These are phyloP conservation scores for Harpagifer antarcticus DNA, from an alignment of 2,797 vertebrate genomes.

Conservation along the genomic window DNA sequence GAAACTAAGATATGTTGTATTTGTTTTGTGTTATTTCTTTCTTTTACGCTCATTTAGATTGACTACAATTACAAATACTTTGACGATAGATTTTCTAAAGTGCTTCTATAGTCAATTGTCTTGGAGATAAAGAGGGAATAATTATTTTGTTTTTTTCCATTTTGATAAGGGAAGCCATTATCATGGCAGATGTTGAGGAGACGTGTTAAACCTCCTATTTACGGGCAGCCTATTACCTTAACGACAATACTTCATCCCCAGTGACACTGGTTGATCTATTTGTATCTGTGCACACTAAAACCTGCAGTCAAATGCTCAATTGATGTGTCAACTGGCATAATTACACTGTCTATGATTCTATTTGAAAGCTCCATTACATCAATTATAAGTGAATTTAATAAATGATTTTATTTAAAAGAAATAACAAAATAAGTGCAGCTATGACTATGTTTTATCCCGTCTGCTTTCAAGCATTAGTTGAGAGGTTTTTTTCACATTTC, in stretches of 20 bases:
- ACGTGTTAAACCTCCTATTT: constrained; percentile 51
- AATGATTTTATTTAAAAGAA: background rate
- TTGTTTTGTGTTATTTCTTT: constrained; percentile 17
- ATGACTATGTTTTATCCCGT: background rate
- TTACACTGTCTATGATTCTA: background rate
- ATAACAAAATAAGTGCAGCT: background rate
- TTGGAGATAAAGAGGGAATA: constrained; percentile 51
- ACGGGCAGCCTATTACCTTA: constrained; percentile 42
- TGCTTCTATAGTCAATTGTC: constrained; percentile 34
- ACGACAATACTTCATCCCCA: constrained; percentile 32
- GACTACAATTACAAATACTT: constrained; percentile 42
- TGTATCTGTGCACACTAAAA: constrained; percentile 35
- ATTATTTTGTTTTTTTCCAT: constrained; percentile 48
- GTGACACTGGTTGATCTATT: constrained; percentile 39
- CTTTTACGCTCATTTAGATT: constrained; percentile 22
- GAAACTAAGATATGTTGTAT: constrained; percentile 6
- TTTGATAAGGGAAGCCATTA: constrained; percentile 61
- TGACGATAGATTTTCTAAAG: constrained; percentile 27
- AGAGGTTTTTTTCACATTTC: constrained; percentile 1
- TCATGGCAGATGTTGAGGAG: constrained; percentile 62
- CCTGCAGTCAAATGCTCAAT: constrained; percentile 12
- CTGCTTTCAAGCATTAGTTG: background rate
- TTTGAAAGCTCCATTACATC: background rate
- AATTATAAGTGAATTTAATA: background rate
- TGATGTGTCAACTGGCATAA: constrained; percentile 13